Evolutionary conservation across 2,113 vertebrate genomes (phyloP), one percentile per base, ranked within the genome.

Genomic region (Bubalus kerabau): DNA sequence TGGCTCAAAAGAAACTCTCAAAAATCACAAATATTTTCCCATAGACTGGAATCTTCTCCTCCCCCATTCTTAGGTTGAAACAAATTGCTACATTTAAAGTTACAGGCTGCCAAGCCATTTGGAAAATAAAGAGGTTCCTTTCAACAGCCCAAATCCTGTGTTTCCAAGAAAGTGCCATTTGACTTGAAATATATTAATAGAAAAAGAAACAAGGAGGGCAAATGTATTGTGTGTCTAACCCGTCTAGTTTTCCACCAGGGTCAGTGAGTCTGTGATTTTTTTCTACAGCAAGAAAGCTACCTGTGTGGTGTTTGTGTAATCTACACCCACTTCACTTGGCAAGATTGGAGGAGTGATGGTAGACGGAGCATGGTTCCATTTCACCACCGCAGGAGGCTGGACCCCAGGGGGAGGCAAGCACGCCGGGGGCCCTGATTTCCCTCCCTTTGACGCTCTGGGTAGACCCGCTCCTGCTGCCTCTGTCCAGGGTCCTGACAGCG

Each of bases 361-460:
- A 40, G 43, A 43, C 0, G 2, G 32, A 60, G 6, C 57, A 17
- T 0, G 13, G 1, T 4, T 60, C 26, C 56, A 2, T 19, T 12
- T 52, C 46, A 1, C 40, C n/a, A 83, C 13, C 36, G 81, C 1
- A 0, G 1, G 1, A 83, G 81, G 52, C 32, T 56, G 52, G 81
- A 56, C n/a, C 32, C 23, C 2, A 5, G 11, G 13, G 13, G 11
- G 32, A 57, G 30, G 60, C 6, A 6, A 59, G 60, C 30, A n/a
- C 16, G 6, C 8, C 46, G 26, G 7, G 28, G 10, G 64, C 21
- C 82, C 30, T 13, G 8, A 9, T 8, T 26, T 32, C 16, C 16
- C 46, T 15, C 4, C 2, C n/a, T 23, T 5, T 2, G 43, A 3
- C 0, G 48, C 9, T 17, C 16, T 64, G n/a, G 10, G 48, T 5